Base-by-base conservation (phyloP, 1,140 invertebrate genomes). In the Triops longicaudatus region DNA sequence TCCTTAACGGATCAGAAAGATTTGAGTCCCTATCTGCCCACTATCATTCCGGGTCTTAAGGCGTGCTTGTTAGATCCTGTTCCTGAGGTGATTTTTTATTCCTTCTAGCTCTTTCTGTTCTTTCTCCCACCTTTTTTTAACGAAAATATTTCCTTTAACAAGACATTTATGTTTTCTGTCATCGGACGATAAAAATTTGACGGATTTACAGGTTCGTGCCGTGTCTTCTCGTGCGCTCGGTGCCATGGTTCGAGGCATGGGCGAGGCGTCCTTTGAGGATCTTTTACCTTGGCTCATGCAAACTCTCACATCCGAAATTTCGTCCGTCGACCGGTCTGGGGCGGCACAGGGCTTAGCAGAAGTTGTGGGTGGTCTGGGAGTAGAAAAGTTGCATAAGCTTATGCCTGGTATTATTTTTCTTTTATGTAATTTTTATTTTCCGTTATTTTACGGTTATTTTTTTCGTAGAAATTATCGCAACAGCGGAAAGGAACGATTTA, bases 1-100 rank as follows among this genome's bases (percentile, higher is more conserved):
- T 98, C 96, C 0, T 86, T 99, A 11, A 99, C 98, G 0, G 97
- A 99, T 86, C 96, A 98, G 83, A 99, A 99, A 86, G 98, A 99
- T 86, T 87, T 99, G 75, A 90, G 93, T 75, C 98, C 98, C 0
- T 99, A 99, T 84, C 86, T 99, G 79, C 93, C 95, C 1, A 96
- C 92, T 73, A 96, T 99, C 79, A 97, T 99, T 76, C 98, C 98
- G 5, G 97, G 97, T 0, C 83, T 99, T 43, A 99, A 99, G 84
- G 93, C 92, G 50, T 99, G 97, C 73, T 86, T 99, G 50, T 85
- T 99, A 3, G 98, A 99, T 88, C 98, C 98, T 11, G 97, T 98
- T 12, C 98, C 98, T 0, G 97, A 99, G 87, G 95, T 93, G 74
- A 80, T 80, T 80, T 12, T 26, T 72, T 78, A 17, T 75, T 26